Base-by-base conservation (phyloP, 2,113 vertebrate species). In the Rhinoderma darwinii region DNA sequence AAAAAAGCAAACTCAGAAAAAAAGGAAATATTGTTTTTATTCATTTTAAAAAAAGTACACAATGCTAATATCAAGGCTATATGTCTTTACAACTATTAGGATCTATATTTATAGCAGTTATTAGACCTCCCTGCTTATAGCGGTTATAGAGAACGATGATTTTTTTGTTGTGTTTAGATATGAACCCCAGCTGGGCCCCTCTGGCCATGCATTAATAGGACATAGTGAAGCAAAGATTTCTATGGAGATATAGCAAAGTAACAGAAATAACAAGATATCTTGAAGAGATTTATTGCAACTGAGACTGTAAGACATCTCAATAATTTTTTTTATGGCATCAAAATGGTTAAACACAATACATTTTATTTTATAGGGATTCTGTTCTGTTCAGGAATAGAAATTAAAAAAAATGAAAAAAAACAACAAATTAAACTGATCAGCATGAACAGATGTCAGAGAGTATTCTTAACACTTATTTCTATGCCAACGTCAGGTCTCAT, bases 401-500 rank as follows among this genome's bases (percentile, higher is more conserved):
- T 17, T 30, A 11, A 44, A 51, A 72, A 37, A 30, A 70, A 35
- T 5, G 50, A 44, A 14, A 61, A 27, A 41, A 82, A 82, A n/a
- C n/a, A 43, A 63, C 18, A 37, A 50, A 51, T 37, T 44, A 56
- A 84, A 54, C 11, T 14, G 37, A 50, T 66, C 84, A 85, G 73
- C 72, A 11, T 9, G 74, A 66, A 76, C 54, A 84, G 72, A 76
- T 61, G 83, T 84, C 70, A 76, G 17, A 51, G 18, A 76, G 70
- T 59, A 47, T 43, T 63, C n/a, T 32, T 84, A 84, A 84, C 70
- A 85, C 32, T 35, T 50, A 85, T 85, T 85, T 66, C 84, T 85
- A 85, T 85, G 84, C 84, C 84, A 77, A 85, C 74, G 39, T 35
- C 84, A 85, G n/a, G 73, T 47, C 74, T 75, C 30, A 85, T 77